Percentiles rank a stretch among this genome's conserved stretches.
Evolutionary conservation across 2,113 vertebrate genomes (phyloP).

Genomic region (Benthochromis sp.): DNA sequence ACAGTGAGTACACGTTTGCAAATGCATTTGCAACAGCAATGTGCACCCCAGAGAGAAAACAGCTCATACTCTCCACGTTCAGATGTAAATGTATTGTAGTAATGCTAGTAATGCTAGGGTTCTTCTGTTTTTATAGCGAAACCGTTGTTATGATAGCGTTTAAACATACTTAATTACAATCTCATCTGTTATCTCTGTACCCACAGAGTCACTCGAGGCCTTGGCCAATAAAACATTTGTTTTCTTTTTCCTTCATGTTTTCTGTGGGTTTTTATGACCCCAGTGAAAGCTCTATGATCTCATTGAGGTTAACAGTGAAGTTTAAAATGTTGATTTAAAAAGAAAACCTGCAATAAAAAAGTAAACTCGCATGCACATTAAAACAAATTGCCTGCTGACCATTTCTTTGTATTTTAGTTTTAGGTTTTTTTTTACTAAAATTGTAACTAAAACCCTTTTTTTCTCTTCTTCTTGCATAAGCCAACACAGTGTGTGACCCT

Average conservation of each 20-base stretch:
- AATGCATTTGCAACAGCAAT: not conserved
- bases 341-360: not conserved
- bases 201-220: not conserved
- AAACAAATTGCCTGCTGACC: not conserved
- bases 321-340: constrained; percentile 20
- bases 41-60: not conserved
- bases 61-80: not conserved
- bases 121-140: not conserved
- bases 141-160: not conserved
- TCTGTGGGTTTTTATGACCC: constrained; percentile 33
- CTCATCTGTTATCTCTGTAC: not conserved
- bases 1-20: constrained; percentile 74
- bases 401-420: not conserved
- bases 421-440: not conserved
- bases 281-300: constrained; percentile 41
- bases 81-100: not conserved
- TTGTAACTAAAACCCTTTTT: not conserved
- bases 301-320: constrained; percentile 45
- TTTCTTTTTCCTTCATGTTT: constrained; percentile 10
- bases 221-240: not conserved
- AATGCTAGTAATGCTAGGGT: not conserved
- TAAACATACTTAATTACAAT: not conserved
- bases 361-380: constrained; percentile 6
- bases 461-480: constrained; percentile 43
- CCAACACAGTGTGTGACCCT: constrained; percentile 82